A percentile compares a stretch with the other conserved stretches of the same genome.
These are phyloP conservation scores for Actinemys pallida DNA, from an alignment of 2,113 vertebrate genomes.

Conservation along the genomic window DNA sequence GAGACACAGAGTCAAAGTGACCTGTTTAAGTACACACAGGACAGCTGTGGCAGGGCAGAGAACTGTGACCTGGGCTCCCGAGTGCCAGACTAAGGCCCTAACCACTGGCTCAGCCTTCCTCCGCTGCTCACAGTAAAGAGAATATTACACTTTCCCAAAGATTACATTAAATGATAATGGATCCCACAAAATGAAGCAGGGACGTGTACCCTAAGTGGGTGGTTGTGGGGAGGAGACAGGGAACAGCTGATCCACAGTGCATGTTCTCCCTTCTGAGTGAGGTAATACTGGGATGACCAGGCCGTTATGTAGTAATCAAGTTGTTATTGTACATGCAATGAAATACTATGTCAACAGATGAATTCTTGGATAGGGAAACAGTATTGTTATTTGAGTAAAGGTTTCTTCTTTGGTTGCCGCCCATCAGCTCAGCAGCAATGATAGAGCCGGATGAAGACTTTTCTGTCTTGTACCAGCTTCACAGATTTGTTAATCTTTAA, in stretches of 20 bases:
- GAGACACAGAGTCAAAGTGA: neutral
- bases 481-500: neutral
- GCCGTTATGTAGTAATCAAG: neutral
- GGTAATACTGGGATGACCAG: slow-evolving; percentile 31
- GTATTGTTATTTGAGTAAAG: slow-evolving; percentile 4
- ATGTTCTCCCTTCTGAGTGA: slow-evolving; percentile 8
- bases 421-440: neutral
- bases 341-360: neutral
- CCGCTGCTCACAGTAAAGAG: neutral
- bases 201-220: neutral
- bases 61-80: neutral
- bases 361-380: slow-evolving; percentile 6
- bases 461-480: neutral
- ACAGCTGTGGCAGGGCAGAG: neutral
- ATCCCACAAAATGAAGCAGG: slow-evolving; percentile 4
- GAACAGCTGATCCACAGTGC: too few species aligned
- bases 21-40: neutral
- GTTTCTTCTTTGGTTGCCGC: neutral
- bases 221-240: too few species aligned
- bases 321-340: neutral
- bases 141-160: neutral
- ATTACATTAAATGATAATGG: slow-evolving; percentile 14
- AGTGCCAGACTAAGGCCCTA: neutral
- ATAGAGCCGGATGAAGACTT: neutral
- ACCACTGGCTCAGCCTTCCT: neutral